These are phyloP conservation scores for Caenorhabditis doughertyi DNA, from an alignment of 2,888 invertebrate species.

Conservation along the genomic window DNA sequence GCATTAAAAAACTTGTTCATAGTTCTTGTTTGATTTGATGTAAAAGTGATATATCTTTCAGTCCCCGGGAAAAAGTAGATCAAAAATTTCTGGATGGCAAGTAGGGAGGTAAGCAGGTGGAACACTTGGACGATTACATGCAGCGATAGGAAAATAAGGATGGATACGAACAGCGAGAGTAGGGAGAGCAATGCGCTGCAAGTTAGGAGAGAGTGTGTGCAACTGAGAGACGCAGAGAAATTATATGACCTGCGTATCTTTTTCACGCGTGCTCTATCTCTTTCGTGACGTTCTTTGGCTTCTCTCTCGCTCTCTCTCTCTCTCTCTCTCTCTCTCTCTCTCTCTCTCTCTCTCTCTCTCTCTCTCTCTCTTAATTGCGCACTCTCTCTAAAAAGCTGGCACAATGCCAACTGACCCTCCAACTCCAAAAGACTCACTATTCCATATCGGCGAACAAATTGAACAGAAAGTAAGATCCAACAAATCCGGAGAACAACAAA, in stretches of 20 bases:
- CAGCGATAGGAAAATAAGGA: neutral
- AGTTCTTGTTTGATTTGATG: neutral
- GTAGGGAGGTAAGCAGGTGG: neutral
- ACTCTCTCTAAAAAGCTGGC: too few relatives aligned
- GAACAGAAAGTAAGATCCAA: neutral
- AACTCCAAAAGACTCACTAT: neutral
- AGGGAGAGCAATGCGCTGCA: neutral
- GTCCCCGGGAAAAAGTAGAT: neutral
- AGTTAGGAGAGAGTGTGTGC: too few relatives aligned
- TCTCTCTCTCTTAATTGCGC: too few relatives aligned
- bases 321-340: too few relatives aligned
- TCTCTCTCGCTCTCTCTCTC: too few relatives aligned
- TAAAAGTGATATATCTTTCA: neutral
- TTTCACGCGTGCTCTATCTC: too few relatives aligned
- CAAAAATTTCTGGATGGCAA: neutral
- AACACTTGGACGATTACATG: neutral
- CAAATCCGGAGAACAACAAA: neutral
- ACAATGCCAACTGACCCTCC: too few relatives aligned
- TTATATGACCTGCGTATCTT: too few relatives aligned
- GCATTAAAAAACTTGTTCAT: neutral
- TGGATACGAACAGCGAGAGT: neutral
- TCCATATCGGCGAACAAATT: conserved; percentile 9
- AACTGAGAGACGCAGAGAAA: too few relatives aligned
- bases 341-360: too few relatives aligned
- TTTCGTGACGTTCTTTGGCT: too few relatives aligned